Conservation (phyloP, 2,888 invertebrate species). For the Eutolmus rufibarbis region DNA sequence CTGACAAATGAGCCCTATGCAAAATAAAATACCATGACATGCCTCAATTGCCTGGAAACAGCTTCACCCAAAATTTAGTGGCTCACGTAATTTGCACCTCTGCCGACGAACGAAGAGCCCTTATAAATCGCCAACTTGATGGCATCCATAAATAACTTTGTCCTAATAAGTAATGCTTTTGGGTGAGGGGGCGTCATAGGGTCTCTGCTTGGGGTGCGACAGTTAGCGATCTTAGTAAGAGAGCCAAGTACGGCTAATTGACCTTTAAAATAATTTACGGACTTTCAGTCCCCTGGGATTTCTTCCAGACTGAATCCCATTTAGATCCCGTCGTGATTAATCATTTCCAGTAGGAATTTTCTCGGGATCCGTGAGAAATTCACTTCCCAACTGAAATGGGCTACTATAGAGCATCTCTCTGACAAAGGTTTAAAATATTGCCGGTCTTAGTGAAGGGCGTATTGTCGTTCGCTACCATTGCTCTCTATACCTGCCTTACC, state of each 20-base stretch:
- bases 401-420: neutral
- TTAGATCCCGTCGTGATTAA: neutral
- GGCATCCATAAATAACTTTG: neutral
- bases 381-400: neutral
- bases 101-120: neutral
- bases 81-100: neutral
- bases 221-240: neutral
- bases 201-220: neutral
- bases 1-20: neutral
- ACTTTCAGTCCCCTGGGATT: neutral
- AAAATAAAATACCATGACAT: neutral
- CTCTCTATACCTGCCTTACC: neutral
- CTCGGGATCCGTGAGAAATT: neutral
- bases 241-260: neutral
- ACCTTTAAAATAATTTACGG: slow-evolving; percentile 25
- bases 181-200: neutral
- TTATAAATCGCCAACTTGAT: neutral
- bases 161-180: neutral
- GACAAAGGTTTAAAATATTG: neutral
- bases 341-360: neutral
- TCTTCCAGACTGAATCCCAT: neutral
- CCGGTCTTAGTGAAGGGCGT: neutral
- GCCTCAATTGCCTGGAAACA: neutral
- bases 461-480: neutral
- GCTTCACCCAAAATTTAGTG: neutral